phyloP scores from a whole-genome alignment of 2,797 vertebrate species.

The Tiaroga cobitis region DNA sequence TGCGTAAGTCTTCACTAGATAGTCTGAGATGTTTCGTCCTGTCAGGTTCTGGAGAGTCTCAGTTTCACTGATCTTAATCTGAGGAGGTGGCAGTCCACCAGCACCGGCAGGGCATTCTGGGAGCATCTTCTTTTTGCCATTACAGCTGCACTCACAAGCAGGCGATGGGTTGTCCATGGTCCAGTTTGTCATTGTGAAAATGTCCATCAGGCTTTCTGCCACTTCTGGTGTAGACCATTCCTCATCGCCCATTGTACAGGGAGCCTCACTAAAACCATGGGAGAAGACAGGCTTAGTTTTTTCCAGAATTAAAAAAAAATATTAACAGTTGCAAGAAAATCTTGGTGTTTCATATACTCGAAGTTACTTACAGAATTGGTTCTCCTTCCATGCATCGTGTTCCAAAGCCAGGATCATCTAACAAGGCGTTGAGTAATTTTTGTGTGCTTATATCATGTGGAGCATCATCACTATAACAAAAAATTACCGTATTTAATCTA shows the following conservation, averaged over 20 bases:
- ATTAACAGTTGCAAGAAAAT: background rate
- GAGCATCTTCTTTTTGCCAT: constrained; percentile 92
- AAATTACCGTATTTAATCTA: background rate
- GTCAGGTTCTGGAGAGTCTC: constrained; percentile 94
- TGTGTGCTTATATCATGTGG: constrained; percentile 84
- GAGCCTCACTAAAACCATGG: constrained; percentile 61
- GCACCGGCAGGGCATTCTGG: constrained; percentile 91
- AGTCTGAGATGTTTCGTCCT: constrained; percentile 94
- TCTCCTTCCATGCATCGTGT: constrained; percentile 92
- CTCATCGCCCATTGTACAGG: constrained; percentile 72
- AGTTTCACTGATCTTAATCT: constrained; percentile 87
- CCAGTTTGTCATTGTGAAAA: constrained; percentile 90
- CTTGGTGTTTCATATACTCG: background rate
- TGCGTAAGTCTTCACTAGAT: constrained; percentile 95
- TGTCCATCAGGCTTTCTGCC: constrained; percentile 77
- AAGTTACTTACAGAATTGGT: constrained; percentile 83
- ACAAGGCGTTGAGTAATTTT: constrained; percentile 80
- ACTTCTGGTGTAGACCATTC: constrained; percentile 84
- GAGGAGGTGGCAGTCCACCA: constrained; percentile 91
- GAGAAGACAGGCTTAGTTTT: background rate
- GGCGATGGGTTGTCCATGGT: constrained; percentile 95
- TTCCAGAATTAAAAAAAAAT: background rate
- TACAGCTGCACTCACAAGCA: constrained; percentile 89
- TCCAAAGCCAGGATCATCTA: constrained; percentile 87
- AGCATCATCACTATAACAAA: constrained; percentile 85